Conservation (phyloP, 2,797 vertebrate genomes). For the Gouania willdenowi region DNA sequence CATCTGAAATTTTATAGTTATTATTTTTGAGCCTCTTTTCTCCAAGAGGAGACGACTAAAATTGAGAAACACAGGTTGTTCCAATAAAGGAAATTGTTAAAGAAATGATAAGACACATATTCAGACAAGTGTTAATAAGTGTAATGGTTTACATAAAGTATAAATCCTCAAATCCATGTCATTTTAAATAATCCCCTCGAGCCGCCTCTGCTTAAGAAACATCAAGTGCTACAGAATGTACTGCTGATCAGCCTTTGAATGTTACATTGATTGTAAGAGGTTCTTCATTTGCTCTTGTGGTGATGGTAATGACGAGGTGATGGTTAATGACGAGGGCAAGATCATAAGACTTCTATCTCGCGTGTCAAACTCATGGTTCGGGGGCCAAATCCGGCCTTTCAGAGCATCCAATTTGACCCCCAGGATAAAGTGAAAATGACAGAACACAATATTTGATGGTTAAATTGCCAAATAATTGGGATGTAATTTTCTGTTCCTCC, state of each 20-base stretch:
- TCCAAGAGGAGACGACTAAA: constrained; percentile 2
- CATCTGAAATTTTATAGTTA: constrained; percentile 33
- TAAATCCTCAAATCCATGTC: constrained; percentile 41
- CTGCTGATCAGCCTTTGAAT: constrained; percentile 1
- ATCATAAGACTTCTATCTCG: no score
- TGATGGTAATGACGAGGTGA: constrained; percentile 13
- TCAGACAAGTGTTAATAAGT: constrained; percentile 23
- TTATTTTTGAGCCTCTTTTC: constrained; percentile 4
- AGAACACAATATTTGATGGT: no score
- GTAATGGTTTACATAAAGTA: constrained; percentile 43
- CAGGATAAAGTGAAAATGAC: no score
- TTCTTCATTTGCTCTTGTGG: not conserved
- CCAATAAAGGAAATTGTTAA: not conserved
- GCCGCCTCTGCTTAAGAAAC: constrained; percentile 20
- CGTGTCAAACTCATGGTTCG: no score
- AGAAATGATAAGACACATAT: constrained; percentile 25
- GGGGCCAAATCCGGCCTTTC: no score
- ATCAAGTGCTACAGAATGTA: constrained; percentile 16
- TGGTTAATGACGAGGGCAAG: no score
- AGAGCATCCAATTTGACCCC: no score
- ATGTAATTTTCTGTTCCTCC: no score
- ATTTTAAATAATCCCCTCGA: constrained; percentile 38
- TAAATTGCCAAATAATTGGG: no score
- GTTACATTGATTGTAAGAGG: constrained; percentile 11
- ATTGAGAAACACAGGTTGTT: constrained; percentile 9